A percentile compares a stretch with the other conserved stretches of the same genome.
phyloP scores from a whole-genome alignment of 2,888 invertebrate genomes.

The Drosophila longiperda region DNA sequence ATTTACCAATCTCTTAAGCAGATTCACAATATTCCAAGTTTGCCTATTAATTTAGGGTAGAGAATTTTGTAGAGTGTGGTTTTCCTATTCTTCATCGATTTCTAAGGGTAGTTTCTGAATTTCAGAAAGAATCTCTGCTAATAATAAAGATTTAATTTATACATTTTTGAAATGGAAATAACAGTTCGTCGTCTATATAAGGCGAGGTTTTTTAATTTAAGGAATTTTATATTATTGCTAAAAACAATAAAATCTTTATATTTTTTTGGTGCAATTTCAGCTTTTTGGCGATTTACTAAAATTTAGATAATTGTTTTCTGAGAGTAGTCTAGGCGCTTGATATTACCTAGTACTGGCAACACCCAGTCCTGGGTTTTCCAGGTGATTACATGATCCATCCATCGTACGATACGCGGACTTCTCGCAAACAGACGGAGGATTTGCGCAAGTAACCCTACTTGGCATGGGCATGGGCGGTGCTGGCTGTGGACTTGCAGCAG shows the following conservation, averaged over 20 bases:
- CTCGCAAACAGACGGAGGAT: conserved; percentile 78
- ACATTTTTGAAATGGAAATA: background rate
- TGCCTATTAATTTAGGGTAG: no score
- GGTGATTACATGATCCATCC: conserved; percentile 98
- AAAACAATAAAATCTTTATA: background rate
- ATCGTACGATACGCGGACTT: conserved; percentile 88
- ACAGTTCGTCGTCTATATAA: background rate
- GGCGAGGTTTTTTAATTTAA: background rate
- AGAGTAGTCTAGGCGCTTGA: background rate
- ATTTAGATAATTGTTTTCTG: background rate
- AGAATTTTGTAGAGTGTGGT: no score
- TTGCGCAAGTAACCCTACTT: conserved; percentile 74
- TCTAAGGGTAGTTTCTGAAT: no score
- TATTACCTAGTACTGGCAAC: conserved; percentile 87
- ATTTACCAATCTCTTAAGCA: no score
- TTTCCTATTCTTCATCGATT: no score
- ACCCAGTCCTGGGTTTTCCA: conserved; percentile 92
- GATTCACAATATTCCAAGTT: no score
- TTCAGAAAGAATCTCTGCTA: no score
- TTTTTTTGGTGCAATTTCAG: background rate
- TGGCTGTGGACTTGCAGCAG: conserved; percentile 6
- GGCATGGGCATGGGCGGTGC: conserved; percentile 74
- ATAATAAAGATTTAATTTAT: background rate
- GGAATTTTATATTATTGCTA: background rate
- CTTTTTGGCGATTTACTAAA: background rate